Base-by-base conservation (phyloP, 2,113 vertebrate genomes). In the Pogona vitticeps region DNA sequence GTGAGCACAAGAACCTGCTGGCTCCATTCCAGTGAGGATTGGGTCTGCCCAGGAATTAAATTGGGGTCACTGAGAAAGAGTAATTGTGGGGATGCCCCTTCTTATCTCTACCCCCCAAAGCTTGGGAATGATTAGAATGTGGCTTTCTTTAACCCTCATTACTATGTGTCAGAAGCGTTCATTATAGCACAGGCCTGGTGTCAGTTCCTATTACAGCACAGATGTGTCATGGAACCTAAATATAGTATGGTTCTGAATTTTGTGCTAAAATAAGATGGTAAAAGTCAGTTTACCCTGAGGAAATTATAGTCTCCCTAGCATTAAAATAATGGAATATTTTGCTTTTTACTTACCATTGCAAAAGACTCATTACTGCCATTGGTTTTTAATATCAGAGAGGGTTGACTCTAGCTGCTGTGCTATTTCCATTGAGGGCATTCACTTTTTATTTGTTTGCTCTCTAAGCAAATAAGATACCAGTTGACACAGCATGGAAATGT, bases 141-240 rank as follows among this genome's bases (percentile, higher is more conserved):
- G 80, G 23, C 26, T 72, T 83, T 36, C 81, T 71, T 73, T 79
- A 63, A 46, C 75, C 80, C 56, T 83, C 38, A 33, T 88, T 83
- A 79, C 76, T 15, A 28, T 33, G 67, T 83, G 86, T 88, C 80
- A 88, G 75, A 63, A 77, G 67, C 68, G 77, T 3, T 76, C 28
- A 0, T 1, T 23, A 1, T 1, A 6, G 68, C 21, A 78, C n/a
- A 23, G 68, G 0, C 28, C 42, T 28, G 80, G 75, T 79, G 2
- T 68, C 0, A 68, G 36, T 15, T 38, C 20, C 3, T 4, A 0
- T 84, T 59, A 0, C 81, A 0, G 61, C 2, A 0, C 18, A 0
- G 61, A 1, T 1, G n/a, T 56, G 85, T 70, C 0, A 46, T 0
- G 36, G 6, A 5, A 0, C 46, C 71, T 28, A 79, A 72, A 88